Evolutionary conservation across 2,888 invertebrate genomes (phyloP).

Genomic region (Plebejus argus): DNA sequence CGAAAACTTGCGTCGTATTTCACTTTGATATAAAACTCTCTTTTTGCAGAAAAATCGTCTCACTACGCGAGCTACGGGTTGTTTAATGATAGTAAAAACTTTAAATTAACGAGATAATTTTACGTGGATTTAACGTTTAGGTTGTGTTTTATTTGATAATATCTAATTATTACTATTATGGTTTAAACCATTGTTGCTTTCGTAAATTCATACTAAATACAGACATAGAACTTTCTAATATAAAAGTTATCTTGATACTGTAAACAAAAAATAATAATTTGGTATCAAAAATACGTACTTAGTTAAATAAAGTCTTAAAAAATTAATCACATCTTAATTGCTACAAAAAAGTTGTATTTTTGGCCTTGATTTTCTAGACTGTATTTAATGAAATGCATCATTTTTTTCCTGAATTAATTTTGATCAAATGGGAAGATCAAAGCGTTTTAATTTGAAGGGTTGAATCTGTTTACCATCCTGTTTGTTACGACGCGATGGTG

Average conservation of each 20-base stretch:
- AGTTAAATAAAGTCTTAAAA: no score
- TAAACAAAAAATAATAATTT: no score
- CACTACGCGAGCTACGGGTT: not conserved
- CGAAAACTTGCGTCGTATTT: conserved; percentile 7
- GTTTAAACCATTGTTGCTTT: no score
- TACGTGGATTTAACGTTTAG: not conserved
- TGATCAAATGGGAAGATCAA: not conserved
- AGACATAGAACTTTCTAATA: no score
- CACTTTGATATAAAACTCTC: conserved; percentile 11
- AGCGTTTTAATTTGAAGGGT: not conserved
- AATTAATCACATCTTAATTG: no score
- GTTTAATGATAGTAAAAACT: not conserved
- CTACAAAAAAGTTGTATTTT: not conserved
- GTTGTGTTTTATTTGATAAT: not conserved
- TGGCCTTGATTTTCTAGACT: not conserved
- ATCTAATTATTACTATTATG: not conserved
- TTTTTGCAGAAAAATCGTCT: not conserved
- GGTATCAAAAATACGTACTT: no score
- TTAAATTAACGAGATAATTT: not conserved
- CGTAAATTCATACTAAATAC: no score
- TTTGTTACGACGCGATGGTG: not conserved
- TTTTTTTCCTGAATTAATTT: not conserved
- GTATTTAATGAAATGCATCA: not conserved
- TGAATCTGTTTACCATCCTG: not conserved
- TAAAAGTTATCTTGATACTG: no score